phyloP scores from a whole-genome alignment of 1,140 invertebrate species.

The Drosophila neocordata region DNA sequence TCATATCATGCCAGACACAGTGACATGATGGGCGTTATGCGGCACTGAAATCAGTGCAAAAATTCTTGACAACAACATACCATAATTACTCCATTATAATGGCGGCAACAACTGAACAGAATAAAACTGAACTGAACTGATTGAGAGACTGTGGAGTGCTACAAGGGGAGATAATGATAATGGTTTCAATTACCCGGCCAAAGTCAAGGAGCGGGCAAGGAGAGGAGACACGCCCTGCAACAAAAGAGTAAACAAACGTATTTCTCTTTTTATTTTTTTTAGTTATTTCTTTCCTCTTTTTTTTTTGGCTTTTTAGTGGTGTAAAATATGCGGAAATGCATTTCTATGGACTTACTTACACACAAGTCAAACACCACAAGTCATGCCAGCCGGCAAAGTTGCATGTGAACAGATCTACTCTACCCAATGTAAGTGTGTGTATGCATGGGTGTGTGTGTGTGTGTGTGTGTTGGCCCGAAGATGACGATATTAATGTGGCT shows the following conservation, averaged over 20 bases:
- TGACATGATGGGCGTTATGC: conserved; percentile 32
- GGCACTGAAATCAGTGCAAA: conserved; percentile 58
- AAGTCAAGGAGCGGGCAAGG: conserved; percentile 1
- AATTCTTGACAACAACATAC: conserved; percentile 58
- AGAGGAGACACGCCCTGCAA: conserved; percentile 51
- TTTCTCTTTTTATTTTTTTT: conserved; percentile 32
- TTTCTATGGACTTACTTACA: conserved; percentile 80
- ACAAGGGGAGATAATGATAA: conserved; percentile 70
- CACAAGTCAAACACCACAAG: conserved; percentile 74
- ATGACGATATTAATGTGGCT: conserved; percentile 80
- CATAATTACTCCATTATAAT: conserved; percentile 80
- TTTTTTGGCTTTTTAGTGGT: conserved; percentile 80
- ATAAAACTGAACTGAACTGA: conserved; percentile 55
- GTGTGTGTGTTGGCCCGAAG: conserved; percentile 67
- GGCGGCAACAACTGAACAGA: conserved; percentile 67
- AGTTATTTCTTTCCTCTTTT: conserved; percentile 24
- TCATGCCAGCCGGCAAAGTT: conserved; percentile 77
- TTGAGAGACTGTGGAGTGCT: conserved; percentile 44
- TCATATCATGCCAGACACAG: conserved; percentile 33
- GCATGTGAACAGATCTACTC: conserved; percentile 61
- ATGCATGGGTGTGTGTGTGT: conserved; percentile 31
- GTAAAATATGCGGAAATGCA: conserved; percentile 81
- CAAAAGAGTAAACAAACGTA: conserved; percentile 76
- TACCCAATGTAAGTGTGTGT: conserved; percentile 15
- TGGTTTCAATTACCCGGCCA: conserved; percentile 72